Percentiles rank a stretch among this genome's conserved stretches.
These are phyloP conservation scores for Corythornis leucogaster DNA, from an alignment of 2,797 vertebrate species.

Conservation along the genomic window DNA sequence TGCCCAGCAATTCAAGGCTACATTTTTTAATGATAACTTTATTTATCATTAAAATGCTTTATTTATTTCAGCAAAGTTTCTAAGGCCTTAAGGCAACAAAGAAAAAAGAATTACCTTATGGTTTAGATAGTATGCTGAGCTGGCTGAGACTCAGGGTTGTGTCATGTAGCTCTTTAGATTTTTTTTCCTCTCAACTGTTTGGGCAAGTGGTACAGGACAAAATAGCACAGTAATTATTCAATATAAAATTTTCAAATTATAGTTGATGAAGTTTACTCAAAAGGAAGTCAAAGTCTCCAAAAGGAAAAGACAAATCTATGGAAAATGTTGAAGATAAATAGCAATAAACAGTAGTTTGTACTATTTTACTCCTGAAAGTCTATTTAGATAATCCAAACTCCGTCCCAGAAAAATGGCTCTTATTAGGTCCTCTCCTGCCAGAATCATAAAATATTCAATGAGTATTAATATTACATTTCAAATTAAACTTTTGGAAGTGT, in stretches of 20 bases:
- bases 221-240: background rate
- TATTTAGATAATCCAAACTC: background rate
- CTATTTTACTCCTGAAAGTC: background rate
- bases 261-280: background rate
- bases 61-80: background rate
- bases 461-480: background rate
- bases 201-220: background rate
- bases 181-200: background rate
- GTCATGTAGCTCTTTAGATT: background rate
- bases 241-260: background rate
- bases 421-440: background rate
- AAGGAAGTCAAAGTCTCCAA: background rate
- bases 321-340: background rate
- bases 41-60: too few relatives aligned
- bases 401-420: background rate
- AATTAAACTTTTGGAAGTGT: background rate
- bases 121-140: background rate
- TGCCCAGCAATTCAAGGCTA: background rate
- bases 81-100: background rate
- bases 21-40: background rate
- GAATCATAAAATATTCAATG: background rate
- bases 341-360: slow-evolving; percentile 15
- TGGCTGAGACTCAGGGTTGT: background rate
- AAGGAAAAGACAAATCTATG: background rate
- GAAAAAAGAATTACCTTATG: background rate